Evolutionary conservation across 2,797 vertebrate genomes (phyloP), one percentile per base, ranked within the genome.

Genomic region (Eurystomus glaucurus): DNA sequence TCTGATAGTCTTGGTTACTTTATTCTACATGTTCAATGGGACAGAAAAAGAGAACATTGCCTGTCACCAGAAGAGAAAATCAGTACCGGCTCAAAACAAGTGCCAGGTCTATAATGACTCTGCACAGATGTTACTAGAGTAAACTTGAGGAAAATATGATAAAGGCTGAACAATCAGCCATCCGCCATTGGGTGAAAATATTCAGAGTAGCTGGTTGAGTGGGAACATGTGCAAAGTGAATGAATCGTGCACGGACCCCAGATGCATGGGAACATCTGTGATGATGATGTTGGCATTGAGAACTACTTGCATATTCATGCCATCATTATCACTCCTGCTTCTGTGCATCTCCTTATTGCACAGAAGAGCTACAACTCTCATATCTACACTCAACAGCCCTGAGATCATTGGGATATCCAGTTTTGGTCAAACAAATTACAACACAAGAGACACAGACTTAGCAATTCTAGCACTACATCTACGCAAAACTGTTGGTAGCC

Each of bases 51-150:
- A 85, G 54, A 60, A 20, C 18, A 6, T 10, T 75, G 85, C 71
- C 29, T 87, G 57, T 65, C 78, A 89, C 60, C 55, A 52, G 43
- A 83, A 66, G 29, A 64, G 70, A 58, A 85, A 89, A 95, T 91
- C 10, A 85, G 66, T 5, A 62, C 14, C 1, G 12, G 16, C 88
- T 93, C 72, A 22, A 86, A 88, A 72, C 25, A 5, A 64, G 65
- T 1, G 54, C 92, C 93, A 93, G 90, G 71, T 57, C 92, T 87
- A 11, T 90, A 90, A 96, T 94, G 96, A 86, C 90, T 83, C 79
- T 85, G 93, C 97, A 93, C 97, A 98, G 97, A 97, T 97, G 96
- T 96, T 97, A 81, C 21, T 43, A 57, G 84, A 93, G 93, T 33
- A 95, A 96, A 95, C 96, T 92, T 77, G 93, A 94, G 84, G 80